Conservation (phyloP, 2,888 invertebrate genomes). For the Apamea anceps region DNA sequence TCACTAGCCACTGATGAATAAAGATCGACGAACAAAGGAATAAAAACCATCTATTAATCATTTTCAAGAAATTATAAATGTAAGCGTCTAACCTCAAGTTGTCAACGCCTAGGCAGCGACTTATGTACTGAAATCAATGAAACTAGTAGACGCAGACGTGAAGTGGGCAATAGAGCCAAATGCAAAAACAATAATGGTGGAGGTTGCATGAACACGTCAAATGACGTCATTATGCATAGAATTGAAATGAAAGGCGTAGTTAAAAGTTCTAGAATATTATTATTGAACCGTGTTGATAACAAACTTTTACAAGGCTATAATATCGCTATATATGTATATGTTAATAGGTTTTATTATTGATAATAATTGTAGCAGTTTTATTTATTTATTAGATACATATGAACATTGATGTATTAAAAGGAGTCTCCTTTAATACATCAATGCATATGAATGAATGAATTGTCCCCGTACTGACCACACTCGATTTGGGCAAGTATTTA, state of each 20-base stretch:
- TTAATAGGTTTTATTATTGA: not conserved
- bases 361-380: not conserved
- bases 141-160: conserved; percentile 35
- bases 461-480: not conserved
- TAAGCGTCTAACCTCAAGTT: conserved; percentile 54
- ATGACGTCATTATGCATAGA: conserved; percentile 26
- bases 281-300: conserved; percentile 10
- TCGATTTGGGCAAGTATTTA: not conserved
- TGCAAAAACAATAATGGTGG: conserved; percentile 6
- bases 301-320: not conserved
- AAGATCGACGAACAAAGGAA: not conserved
- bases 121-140: conserved; percentile 48
- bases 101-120: conserved; percentile 36
- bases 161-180: conserved; percentile 35
- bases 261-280: not conserved
- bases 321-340: not conserved
- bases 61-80: conserved; percentile 4
- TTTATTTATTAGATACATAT: not conserved
- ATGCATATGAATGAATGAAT: not conserved
- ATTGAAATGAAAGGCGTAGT: conserved; percentile 38
- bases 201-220: conserved; percentile 7
- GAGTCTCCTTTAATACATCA: no score
- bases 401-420: no score
- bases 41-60: not conserved
- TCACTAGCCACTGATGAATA: not conserved